Evolutionary conservation across 2,113 vertebrate genomes (phyloP).

Genomic region (Lamprotornis superbus): DNA sequence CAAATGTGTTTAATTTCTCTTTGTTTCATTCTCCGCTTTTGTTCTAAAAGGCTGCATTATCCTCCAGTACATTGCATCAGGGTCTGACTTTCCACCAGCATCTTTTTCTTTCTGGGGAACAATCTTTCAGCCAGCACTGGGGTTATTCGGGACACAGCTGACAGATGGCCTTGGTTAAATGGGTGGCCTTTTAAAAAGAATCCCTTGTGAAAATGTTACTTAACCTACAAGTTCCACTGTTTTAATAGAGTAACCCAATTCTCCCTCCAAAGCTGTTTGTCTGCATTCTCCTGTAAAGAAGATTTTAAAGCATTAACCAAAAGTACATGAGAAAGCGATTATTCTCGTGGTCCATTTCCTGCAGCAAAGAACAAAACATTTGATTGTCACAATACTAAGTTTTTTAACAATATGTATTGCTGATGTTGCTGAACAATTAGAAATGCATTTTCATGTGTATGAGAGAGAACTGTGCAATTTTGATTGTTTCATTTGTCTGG

Average conservation of each 20-base stretch:
- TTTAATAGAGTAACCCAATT: constrained; percentile 50
- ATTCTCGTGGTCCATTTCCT: constrained; percentile 49
- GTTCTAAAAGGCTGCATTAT: constrained; percentile 18
- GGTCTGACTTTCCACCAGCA: neutral
- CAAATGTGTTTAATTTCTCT: constrained; percentile 21
- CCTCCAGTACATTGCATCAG: constrained; percentile 1
- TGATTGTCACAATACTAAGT: neutral
- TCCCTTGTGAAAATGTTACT: constrained; percentile 65
- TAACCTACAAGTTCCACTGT: constrained; percentile 61
- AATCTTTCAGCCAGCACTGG: constrained; percentile 14
- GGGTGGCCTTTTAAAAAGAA: constrained; percentile 58
- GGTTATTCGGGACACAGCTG: constrained; percentile 23
- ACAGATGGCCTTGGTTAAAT: constrained; percentile 54
- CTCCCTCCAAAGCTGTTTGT: constrained; percentile 59
- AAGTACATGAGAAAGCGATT: constrained; percentile 68
- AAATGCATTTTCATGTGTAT: neutral
- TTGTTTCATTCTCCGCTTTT: neutral
- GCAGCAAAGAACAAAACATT: constrained; percentile 43
- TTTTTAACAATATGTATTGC: neutral
- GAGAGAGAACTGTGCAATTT: neutral
- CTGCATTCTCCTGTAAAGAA: constrained; percentile 54
- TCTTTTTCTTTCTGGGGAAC: constrained; percentile 49
- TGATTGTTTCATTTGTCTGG: neutral
- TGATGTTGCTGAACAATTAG: neutral
- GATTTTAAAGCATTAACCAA: constrained; percentile 71